Evolutionary conservation across 1,140 invertebrate species (phyloP), one percentile per base, ranked within the genome.

Genomic region (Chironomus striatipennis): DNA sequence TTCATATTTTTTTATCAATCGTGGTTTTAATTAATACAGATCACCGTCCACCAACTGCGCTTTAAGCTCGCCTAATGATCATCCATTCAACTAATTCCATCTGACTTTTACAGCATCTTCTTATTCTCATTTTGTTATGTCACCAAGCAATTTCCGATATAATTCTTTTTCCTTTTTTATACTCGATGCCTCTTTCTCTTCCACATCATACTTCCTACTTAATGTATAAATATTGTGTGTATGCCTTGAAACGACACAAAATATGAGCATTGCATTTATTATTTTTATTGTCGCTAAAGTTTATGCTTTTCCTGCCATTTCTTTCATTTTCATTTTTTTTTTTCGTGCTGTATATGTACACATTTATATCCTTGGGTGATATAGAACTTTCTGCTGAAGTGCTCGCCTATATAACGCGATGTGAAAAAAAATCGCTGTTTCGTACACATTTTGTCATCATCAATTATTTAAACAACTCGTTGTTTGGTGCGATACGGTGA

Each of bases 381-480:
- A n/a, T 57, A 57, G 47, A n/a, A 57, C 24, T 34, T 34, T 34
- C 24, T 34, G 24, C 24, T 34, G 24, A 34, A 34, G 24, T 34
- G 24, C 24, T 34, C 24, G 24, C 1, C 24, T 34, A 34, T 34
- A 5, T 34, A n/a, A 15, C 47, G 47, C 9, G 47, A 10, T 57
- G 47, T 12, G 47, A 57, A 15, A 15, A 57, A 57, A n/a, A 57
- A 15, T 57, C 47, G 47, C 47, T 57, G 12, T 57, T 12, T 57
- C 47, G 47, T 57, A 57, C 47, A 57, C 47, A 57, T 15, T 57
- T 57, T 57, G 47, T 57, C 12, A 57, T 57, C 47, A 57, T 57
- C 47, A 57, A 57, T 57, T 57, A 57, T 57, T 57, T n/a, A 57
- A 57, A n/a, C n/a, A 57, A 57, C 47, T 57, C 47, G 47, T 57